Evolutionary conservation across 2,113 vertebrate species (phyloP), one percentile per base, ranked within the genome.

Genomic region (Periophthalmus modestus): DNA sequence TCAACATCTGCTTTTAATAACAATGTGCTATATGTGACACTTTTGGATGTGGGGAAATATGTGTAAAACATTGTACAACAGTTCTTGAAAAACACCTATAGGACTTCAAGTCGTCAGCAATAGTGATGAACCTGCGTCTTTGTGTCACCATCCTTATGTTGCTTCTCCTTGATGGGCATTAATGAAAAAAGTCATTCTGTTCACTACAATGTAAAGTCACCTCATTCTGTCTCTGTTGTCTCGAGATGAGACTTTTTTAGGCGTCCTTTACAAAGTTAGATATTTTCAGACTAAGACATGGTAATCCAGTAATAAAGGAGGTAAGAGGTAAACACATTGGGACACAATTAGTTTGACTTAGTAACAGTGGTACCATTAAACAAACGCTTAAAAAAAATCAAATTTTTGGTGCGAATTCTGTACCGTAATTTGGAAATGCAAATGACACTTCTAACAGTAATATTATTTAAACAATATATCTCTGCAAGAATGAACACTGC

Each of bases 1-100:
- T 90, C 85, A 90, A 89, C 91, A 92, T 91, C 91, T 92, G 89
- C 81, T 91, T 91, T 86, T 92, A 89, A 91, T 92, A 92, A 91
- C 86, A 82, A 87, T 74, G 88, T 91, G 91, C 88, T 92, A 88
- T 69, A 88, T 81, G 87, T 89, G 90, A 90, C 88, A 93, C 76
- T 63, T 87, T 91, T 85, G 75, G 66, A 72, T 78, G 85, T 82
- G 69, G 76, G 36, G 57, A 73, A 68, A 81, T 78, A 78, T 75
- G 82, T 75, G 69, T 57, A 21, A 50, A 78, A 82, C 82, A 85
- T 87, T 69, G 72, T 77, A 82, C 80, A 87, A 71, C 84, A 78
- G 78, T 75, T 79, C 48, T 70, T 73, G 11, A 78, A 71, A 77
- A 82, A 84, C 87, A 84, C 80, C 78, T 81, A 88, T 55, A 85